phyloP scores from a whole-genome alignment of 1,140 invertebrate species.

The Heliconius hewitsoni region DNA sequence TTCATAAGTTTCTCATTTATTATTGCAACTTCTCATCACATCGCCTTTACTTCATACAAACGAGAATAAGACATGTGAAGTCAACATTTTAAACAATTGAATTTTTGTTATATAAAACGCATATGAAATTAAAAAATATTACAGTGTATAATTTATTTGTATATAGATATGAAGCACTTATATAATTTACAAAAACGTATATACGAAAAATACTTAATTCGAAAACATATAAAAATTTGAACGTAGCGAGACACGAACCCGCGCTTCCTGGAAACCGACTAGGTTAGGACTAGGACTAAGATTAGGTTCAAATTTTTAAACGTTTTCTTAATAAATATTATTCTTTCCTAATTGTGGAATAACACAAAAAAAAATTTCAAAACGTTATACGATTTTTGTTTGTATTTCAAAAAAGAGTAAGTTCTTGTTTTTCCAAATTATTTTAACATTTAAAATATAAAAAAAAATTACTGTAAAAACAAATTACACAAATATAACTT shows the following conservation, averaged over 20 bases:
- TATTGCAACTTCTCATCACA: not conserved
- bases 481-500: too few species aligned
- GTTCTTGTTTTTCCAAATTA: not conserved
- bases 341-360: too few species aligned
- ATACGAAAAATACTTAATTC: not conserved
- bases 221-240: too few species aligned
- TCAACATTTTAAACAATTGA: not conserved
- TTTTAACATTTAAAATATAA: not conserved
- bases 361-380: not conserved
- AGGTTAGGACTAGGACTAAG: too few species aligned
- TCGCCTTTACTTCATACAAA: not conserved
- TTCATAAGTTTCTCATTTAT: not conserved
- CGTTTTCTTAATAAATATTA: too few species aligned
- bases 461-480: too few species aligned
- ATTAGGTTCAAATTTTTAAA: too few species aligned
- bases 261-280: too few species aligned
- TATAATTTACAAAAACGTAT: not conserved
- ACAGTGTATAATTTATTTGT: too few species aligned
- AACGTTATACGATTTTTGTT: not conserved
- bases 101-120: not conserved
- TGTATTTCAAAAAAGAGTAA: too few species aligned
- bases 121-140: not conserved
- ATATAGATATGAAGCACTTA: not conserved
- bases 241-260: too few species aligned
- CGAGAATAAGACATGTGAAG: not conserved